Conservation (phyloP, 2,113 vertebrate species). For the Neogobius melanostomus region DNA sequence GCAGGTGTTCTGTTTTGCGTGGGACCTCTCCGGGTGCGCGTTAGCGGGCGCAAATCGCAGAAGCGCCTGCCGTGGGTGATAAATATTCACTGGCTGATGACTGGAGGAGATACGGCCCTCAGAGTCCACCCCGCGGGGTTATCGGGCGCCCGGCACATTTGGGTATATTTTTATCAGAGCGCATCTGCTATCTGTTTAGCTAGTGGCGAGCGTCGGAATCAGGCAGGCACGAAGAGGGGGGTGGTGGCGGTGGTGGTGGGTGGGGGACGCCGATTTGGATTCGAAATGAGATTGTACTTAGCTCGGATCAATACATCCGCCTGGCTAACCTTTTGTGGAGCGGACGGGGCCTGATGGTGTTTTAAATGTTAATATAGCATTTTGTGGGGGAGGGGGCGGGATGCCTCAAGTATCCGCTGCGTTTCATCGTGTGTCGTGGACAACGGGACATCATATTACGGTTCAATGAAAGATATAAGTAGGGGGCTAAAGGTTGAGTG, state of each 20-base stretch:
- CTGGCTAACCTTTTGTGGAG: slow-evolving; percentile 70
- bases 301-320: slow-evolving; percentile 70
- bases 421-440: slow-evolving; percentile 60
- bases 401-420: slow-evolving; percentile 53
- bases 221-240: slow-evolving; percentile 3
- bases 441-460: slow-evolving; percentile 49
- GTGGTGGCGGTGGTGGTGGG: too few relatives aligned
- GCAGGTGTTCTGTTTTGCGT: slow-evolving; percentile 25
- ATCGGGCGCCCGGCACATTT: slow-evolving; percentile 77
- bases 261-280: slow-evolving; percentile 53
- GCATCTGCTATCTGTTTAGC: slow-evolving; percentile 80
- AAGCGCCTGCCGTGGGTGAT: slow-evolving; percentile 75
- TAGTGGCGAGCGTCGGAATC: slow-evolving; percentile 74
- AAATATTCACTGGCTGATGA: slow-evolving; percentile 82
- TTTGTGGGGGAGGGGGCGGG: slow-evolving; percentile 65
- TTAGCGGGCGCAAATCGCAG: slow-evolving; percentile 68
- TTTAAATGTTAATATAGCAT: slow-evolving; percentile 80
- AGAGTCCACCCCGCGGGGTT: slow-evolving; percentile 74
- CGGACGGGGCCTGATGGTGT: slow-evolving; percentile 53
- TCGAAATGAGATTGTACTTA: slow-evolving; percentile 74
- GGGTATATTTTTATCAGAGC: slow-evolving; percentile 80
- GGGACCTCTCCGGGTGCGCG: slow-evolving; percentile 23
- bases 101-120: slow-evolving; percentile 72
- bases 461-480: slow-evolving; percentile 47
- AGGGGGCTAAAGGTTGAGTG: slow-evolving; percentile 65